A percentile compares a stretch with the other conserved stretches of the same genome.
Evolutionary conservation across 2,113 vertebrate species (phyloP).

Genomic region (Rhynchopsitta pachyrhyncha): DNA sequence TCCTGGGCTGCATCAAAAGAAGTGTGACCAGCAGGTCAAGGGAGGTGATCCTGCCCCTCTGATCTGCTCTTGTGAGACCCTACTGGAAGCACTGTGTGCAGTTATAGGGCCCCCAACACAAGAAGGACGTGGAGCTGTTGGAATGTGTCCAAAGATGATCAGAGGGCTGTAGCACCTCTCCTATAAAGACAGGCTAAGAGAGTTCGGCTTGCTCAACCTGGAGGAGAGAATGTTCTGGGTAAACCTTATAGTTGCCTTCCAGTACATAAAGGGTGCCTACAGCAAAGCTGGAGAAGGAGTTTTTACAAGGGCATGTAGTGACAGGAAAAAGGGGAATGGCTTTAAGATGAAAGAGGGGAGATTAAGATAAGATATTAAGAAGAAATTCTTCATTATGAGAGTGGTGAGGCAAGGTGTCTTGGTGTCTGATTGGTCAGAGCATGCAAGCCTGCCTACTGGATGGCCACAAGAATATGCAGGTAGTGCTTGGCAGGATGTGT

Average conservation of each 20-base stretch:
- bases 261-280: not conserved
- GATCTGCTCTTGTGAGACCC: not conserved
- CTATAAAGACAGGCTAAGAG: not conserved
- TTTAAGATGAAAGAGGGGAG: not conserved
- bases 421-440: not conserved
- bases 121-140: not conserved
- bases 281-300: not conserved
- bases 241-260: not conserved
- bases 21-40: not conserved
- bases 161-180: not conserved
- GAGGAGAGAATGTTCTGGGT: not conserved
- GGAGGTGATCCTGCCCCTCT: not conserved
- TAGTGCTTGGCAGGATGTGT: rapidly evolving
- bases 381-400: not conserved
- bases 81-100: not conserved
- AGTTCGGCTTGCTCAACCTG: not conserved
- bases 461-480: not conserved
- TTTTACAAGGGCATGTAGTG: not conserved
- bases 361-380: not conserved
- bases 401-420: not conserved
- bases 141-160: not conserved
- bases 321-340: not conserved
- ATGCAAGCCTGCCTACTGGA: not conserved
- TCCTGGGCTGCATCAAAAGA: not conserved
- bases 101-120: not conserved